These are phyloP conservation scores for Heliconius charithonia DNA, from an alignment of 2,888 invertebrate species.

Conservation along the genomic window DNA sequence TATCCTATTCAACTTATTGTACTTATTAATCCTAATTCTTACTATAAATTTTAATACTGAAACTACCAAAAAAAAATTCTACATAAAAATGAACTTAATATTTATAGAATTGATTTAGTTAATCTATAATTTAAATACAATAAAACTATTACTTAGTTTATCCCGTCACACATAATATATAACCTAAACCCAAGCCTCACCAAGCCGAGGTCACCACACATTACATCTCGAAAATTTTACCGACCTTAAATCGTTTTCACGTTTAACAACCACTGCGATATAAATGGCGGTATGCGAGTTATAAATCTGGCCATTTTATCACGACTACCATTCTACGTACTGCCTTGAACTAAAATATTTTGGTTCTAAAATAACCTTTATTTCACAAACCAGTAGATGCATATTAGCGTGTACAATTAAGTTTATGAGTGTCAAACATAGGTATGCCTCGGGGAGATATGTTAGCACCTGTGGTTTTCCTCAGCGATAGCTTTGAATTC, in stretches of 20 bases:
- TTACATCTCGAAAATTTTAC: constrained; percentile 62
- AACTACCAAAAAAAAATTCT: background rate
- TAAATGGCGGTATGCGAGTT: constrained; percentile 64
- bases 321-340: constrained; percentile 60
- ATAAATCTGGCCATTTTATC: constrained; percentile 78
- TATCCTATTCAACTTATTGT: background rate
- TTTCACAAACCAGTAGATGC: background rate
- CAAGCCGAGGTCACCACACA: constrained; percentile 53
- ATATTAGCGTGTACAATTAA: background rate
- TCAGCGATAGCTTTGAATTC: constrained; percentile 46
- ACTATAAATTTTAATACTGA: background rate
- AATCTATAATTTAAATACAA: background rate
- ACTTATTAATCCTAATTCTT: too few relatives aligned
- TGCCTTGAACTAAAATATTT: constrained; percentile 22
- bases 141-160: constrained; percentile 22
- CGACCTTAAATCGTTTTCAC: constrained; percentile 63
- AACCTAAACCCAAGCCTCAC: constrained; percentile 41
- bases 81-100: too few relatives aligned
- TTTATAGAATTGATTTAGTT: too few relatives aligned
- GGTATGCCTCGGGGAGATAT: constrained; percentile 58
- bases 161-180: constrained; percentile 37
- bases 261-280: constrained; percentile 69
- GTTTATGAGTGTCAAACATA: constrained; percentile 29
- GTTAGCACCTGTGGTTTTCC: constrained; percentile 56
- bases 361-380: constrained; percentile 30